Evolutionary conservation across 92 coral and sea anemone species (phyloP), one percentile per base, ranked within the genome.

Genomic region (Epizoanthus illoricatus): DNA sequence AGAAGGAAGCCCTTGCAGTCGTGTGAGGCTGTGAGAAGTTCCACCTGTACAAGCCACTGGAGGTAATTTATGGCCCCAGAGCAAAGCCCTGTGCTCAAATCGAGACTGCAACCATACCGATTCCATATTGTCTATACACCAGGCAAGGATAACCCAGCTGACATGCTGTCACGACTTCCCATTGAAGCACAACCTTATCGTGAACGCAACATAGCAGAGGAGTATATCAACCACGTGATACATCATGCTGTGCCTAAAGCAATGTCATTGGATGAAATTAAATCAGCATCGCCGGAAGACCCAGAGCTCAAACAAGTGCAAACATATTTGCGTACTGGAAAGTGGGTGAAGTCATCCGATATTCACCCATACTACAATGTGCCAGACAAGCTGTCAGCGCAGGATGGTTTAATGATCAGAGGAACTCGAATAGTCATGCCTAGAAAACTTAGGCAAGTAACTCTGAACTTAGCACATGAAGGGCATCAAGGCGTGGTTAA

Each of bases 181-280:
- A n/a, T n/a, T n/a, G n/a, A n/a, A n/a, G n/a, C n/a, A n/a, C n/a
- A n/a, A n/a, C n/a, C n/a, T n/a, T n/a, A n/a, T n/a, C n/a, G n/a
- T n/a, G n/a, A n/a, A n/a, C n/a, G n/a, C n/a, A n/a, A n/a, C n/a
- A n/a, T n/a, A n/a, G n/a, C n/a, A n/a, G n/a, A n/a, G n/a, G n/a
- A n/a, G n/a, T n/a, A n/a, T n/a, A 43, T 75, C 3, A 75, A 75
- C 40, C 40, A 55, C 20, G 36, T 75, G n/a, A 56, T 52, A 10
- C 12, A 75, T 7, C 69, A 56, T 21, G 41, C 62, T 9, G 39
- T 75, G 41, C 81, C 81, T 5, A 54, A 75, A 58, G 58, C 81
- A 5, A 75, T 75, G 68, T 15, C 24, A 28, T 23, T 62, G 39
- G 43, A 75, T 21, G 81, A 49, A 52, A 75, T 75, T 49, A 43